Evolutionary conservation across 2,888 invertebrate species (phyloP).

Genomic region (Phragmatobia fuliginosa): DNA sequence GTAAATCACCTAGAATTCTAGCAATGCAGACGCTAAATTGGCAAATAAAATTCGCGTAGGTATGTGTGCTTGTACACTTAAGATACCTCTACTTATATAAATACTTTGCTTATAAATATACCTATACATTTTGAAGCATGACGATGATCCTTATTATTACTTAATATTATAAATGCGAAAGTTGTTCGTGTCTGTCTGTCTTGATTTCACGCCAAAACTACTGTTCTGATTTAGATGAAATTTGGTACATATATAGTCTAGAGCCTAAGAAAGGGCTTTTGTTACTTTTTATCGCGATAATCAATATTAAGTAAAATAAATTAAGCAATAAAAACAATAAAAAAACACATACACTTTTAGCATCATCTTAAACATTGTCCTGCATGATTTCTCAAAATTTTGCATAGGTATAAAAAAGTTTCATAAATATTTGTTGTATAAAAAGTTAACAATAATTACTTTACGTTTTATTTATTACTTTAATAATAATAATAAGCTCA

Average conservation of each 20-base stretch:
- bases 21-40: conserved; percentile 62
- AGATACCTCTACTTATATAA: background rate
- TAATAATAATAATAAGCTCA: background rate
- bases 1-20: conserved; percentile 66
- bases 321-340: background rate
- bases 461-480: background rate
- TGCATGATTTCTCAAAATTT: too few relatives aligned
- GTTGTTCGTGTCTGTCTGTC: too few relatives aligned
- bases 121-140: background rate
- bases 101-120: background rate
- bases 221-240: too few relatives aligned
- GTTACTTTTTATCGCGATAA: too few relatives aligned
- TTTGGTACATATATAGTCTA: too few relatives aligned
- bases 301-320: too few relatives aligned
- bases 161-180: too few relatives aligned
- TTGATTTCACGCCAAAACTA: too few relatives aligned
- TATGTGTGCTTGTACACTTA: conserved; percentile 45
- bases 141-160: too few relatives aligned
- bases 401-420: background rate
- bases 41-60: conserved; percentile 58
- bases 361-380: background rate
- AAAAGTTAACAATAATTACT: too few relatives aligned
- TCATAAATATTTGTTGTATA: background rate
- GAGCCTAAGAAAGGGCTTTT: too few relatives aligned
- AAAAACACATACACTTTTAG: background rate